Conservation (phyloP, 2,113 vertebrate species). For the Paradoxurus hermaphroditus region DNA sequence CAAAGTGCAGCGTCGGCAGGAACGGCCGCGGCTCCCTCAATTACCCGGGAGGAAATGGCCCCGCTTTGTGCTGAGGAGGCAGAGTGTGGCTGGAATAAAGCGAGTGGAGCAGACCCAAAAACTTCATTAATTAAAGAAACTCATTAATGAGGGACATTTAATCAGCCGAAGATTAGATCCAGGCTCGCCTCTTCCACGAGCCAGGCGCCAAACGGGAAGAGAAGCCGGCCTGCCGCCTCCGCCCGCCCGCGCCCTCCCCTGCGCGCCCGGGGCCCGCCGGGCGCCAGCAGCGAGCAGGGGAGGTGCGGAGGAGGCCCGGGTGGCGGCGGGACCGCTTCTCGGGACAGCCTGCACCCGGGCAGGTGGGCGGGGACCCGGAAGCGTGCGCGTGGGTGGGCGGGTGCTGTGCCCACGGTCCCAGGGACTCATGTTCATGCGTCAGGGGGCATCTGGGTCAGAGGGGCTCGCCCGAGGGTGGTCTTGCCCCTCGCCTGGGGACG, state of each 20-base stretch:
- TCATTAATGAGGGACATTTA: constrained; percentile 87
- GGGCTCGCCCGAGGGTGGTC: accelerated
- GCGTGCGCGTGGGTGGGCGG: not conserved
- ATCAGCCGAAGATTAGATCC: constrained; percentile 83
- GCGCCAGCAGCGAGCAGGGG: not conserved
- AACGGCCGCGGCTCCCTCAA: constrained; percentile 71
- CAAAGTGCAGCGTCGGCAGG: constrained; percentile 85
- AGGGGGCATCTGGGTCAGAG: accelerated
- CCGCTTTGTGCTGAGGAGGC: constrained; percentile 86
- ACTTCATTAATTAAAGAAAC: constrained; percentile 88
- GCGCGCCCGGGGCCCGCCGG: not conserved
- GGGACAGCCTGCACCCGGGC: not conserved
- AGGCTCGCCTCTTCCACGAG: constrained; percentile 41
- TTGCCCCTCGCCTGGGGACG: accelerated
- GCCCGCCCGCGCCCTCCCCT: not conserved
- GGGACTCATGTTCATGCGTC: accelerated
- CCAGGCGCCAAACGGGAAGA: constrained; percentile 17
- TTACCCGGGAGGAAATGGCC: constrained; percentile 82
- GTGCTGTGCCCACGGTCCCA: accelerated
- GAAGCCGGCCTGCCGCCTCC: not conserved
- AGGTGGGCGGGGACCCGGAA: accelerated
- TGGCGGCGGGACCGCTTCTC: no score
- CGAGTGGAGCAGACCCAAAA: constrained; percentile 85
- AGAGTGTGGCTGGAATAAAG: constrained; percentile 78
- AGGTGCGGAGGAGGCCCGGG: not conserved